phyloP scores from a whole-genome alignment of 2,888 invertebrate species.

The Rhamphomyia laevipes region DNA sequence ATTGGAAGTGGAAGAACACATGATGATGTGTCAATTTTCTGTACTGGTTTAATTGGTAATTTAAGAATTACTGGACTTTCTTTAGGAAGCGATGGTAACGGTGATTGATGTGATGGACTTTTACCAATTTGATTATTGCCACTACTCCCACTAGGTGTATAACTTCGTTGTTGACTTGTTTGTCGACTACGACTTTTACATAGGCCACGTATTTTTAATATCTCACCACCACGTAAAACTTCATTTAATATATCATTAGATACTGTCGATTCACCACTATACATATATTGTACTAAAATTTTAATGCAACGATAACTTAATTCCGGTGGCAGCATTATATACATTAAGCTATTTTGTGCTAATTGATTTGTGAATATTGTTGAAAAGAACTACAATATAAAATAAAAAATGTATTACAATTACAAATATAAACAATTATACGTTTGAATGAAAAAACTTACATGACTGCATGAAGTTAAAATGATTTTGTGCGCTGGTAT shows the following conservation, averaged over 20 bases:
- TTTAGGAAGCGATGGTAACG: constrained; percentile 22
- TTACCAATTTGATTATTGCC: constrained; percentile 13
- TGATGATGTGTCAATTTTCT: constrained; percentile 20
- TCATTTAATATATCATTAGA: constrained; percentile 73
- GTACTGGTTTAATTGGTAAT: constrained; percentile 26
- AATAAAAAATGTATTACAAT: neutral
- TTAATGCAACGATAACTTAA: constrained; percentile 68
- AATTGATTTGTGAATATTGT: constrained; percentile 27
- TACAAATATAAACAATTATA: neutral
- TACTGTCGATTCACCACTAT: constrained; percentile 66
- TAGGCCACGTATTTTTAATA: constrained; percentile 42
- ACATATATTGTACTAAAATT: constrained; percentile 77
- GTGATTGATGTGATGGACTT: too few relatives aligned
- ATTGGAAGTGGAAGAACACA: neutral
- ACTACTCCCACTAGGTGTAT: too few relatives aligned
- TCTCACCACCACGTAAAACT: constrained; percentile 70
- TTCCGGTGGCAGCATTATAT: constrained; percentile 69
- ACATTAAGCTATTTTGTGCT: constrained; percentile 41
- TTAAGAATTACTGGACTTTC: constrained; percentile 36
- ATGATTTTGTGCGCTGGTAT: constrained; percentile 78
- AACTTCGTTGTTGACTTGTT: too few relatives aligned
- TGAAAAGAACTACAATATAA: constrained; percentile 28
- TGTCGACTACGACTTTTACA: neutral
- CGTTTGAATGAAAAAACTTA: constrained; percentile 11
- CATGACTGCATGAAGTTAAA: constrained; percentile 66